Percentiles rank a stretch among this genome's conserved stretches.
Conservation (phyloP, 1,140 invertebrate species). For the Anastatus disparis region DNA sequence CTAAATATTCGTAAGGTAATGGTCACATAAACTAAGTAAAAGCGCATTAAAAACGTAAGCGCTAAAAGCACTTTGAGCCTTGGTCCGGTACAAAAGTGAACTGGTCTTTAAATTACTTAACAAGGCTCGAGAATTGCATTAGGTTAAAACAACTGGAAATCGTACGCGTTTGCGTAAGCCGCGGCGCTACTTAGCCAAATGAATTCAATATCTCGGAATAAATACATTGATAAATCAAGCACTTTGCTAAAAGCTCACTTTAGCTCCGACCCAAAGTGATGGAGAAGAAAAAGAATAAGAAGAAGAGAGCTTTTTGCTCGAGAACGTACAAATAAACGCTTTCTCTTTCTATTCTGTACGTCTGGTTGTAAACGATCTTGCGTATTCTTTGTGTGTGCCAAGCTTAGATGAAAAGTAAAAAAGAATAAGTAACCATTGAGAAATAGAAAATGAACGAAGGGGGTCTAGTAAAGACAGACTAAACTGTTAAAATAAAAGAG, state of each 20-base stretch:
- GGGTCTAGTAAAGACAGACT: no score
- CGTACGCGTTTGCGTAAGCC: slow-evolving; percentile 37
- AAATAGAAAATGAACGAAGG: slow-evolving; percentile 33
- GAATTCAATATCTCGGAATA: slow-evolving; percentile 68
- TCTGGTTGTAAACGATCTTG: slow-evolving; percentile 32
- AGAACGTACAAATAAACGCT: slow-evolving; percentile 59
- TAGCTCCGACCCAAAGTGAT: slow-evolving; percentile 60
- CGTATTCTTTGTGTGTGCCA: neutral
- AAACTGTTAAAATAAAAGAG: neutral
- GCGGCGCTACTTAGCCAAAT: slow-evolving; percentile 64
- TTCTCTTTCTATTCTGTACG: slow-evolving; percentile 34
- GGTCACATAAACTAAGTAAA: slow-evolving; percentile 32
- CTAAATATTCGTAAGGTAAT: slow-evolving; percentile 26
- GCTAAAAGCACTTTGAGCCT: slow-evolving; percentile 21
- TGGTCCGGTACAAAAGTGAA: neutral
- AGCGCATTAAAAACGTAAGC: slow-evolving; percentile 16
- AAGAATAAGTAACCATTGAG: slow-evolving; percentile 42
- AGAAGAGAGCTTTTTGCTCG: slow-evolving; percentile 53
- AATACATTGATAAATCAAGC: slow-evolving; percentile 69
- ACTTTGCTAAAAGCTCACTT: slow-evolving; percentile 67
- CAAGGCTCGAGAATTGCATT: neutral
- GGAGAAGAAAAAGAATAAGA: no score
- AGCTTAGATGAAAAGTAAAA: slow-evolving; percentile 29
- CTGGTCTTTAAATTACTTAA: no score
- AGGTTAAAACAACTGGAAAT: slow-evolving; percentile 53